phyloP scores from a whole-genome alignment of 2,797 vertebrate species.

The Threskiornis aethiopicus region DNA sequence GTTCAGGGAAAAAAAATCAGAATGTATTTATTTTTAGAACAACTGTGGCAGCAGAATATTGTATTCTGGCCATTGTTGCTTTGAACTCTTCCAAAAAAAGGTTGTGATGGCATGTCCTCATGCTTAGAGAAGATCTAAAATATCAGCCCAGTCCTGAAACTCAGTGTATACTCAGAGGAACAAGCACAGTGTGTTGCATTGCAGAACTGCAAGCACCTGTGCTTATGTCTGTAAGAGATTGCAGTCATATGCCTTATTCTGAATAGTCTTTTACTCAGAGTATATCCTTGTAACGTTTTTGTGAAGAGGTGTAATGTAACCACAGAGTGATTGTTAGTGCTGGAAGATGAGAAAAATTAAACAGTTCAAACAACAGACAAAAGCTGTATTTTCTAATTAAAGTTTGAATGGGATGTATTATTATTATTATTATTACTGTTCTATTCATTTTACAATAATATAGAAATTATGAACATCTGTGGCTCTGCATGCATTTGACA shows the following conservation, averaged over 20 bases:
- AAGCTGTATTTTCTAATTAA: background rate
- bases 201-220: background rate
- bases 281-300: accelerated
- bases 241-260: accelerated
- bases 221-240: background rate
- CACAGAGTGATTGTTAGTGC: background rate
- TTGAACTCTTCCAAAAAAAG: background rate
- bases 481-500: background rate
- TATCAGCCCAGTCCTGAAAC: background rate
- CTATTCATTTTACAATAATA: background rate
- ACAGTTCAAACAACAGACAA: background rate
- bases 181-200: background rate
- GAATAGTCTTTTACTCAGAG: background rate
- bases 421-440: background rate
- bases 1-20: background rate
- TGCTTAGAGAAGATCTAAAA: background rate
- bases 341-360: background rate
- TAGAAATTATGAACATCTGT: background rate
- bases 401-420: background rate
- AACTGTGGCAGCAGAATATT: background rate
- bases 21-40: background rate
- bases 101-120: background rate
- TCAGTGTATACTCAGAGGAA: background rate
- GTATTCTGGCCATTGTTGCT: background rate
- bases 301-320: background rate